Evolutionary conservation across 2,113 vertebrate species (phyloP).

Genomic region (Spermophilus dauricus): DNA sequence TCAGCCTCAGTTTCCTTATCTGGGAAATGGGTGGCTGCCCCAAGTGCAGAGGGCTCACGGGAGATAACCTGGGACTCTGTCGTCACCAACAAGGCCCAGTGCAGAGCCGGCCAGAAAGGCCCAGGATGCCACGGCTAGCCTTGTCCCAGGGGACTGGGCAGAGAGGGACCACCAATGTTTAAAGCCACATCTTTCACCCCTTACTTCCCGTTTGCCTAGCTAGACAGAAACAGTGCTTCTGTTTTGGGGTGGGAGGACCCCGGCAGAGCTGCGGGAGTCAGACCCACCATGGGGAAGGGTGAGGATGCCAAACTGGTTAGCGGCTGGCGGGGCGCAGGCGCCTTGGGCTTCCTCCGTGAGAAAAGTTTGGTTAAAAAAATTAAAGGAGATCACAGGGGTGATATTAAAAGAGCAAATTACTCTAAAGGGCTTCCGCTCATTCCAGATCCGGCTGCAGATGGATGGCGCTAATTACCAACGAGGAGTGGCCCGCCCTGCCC

Average conservation of each 20-base stretch:
- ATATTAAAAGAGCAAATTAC: constrained; percentile 85
- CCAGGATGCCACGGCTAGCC: background rate
- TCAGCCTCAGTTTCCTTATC: background rate
- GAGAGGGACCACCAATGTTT: background rate
- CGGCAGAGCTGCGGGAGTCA: background rate
- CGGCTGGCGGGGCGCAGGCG: background rate
- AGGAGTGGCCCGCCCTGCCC: background rate
- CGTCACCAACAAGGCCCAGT: background rate
- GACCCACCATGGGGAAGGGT: background rate
- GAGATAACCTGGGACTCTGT: background rate
- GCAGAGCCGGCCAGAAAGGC: background rate
- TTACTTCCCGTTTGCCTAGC: background rate
- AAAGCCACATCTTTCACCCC: background rate
- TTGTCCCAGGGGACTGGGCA: background rate
- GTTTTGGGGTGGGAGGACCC: background rate
- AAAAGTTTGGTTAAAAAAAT: constrained; percentile 78
- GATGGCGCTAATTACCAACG: constrained; percentile 68
- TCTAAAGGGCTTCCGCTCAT: constrained; percentile 74
- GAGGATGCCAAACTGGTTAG: background rate
- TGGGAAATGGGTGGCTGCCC: background rate
- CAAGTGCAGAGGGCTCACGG: background rate
- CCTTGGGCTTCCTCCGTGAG: constrained; percentile 57
- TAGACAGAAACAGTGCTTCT: background rate
- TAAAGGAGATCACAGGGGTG: constrained; percentile 83
- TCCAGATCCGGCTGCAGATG: constrained; percentile 74